Base-by-base conservation (phyloP, 2,797 vertebrate genomes). In the Sternotherus odoratus region DNA sequence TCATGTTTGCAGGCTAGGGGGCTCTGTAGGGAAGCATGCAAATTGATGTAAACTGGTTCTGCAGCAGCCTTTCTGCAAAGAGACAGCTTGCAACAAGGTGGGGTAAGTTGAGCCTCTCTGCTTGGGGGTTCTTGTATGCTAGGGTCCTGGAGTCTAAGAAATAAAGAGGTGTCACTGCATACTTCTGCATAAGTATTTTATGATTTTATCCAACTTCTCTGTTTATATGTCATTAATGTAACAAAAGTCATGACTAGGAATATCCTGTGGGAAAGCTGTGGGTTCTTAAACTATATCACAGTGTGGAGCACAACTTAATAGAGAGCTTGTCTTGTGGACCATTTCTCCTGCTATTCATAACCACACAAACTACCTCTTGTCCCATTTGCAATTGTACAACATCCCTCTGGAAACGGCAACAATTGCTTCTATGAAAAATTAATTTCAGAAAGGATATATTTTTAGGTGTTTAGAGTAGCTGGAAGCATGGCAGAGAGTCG, bases 241-340 rank as follows among this genome's bases (percentile, higher is more conserved):
- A 69, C 91, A 90, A 96, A 94, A 77, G 50, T 75, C 63, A 39
- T 51, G 33, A 63, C 30, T 83, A 23, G 63, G n/a, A 90, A 56
- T 78, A 72, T 46, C 83, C 91, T 91, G 88, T 81, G 56, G 82
- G 39, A 88, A 87, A 91, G 12, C 4, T 53, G 77, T 75, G 2
- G 78, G 77, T 81, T 93, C 90, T 77, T 95, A 50, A 33, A 69
- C 2, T 8, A 6, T 51, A 86, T 56, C 17, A 56, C 90, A 21
- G 4, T 87, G 9, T 86, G 8, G 39, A 36, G 53, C n/a, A 94
- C 57, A 80, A 28, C 33, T 79, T 78, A 60, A 12, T 4, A 63
- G 30, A 48, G 2, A 69, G n/a, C 21, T 23, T 46, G 17, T 81
- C 16, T 60, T 36, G 75, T 49, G 17, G 89, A 78, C 48, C 4